Evolutionary conservation across 1,140 invertebrate genomes (phyloP), one percentile per base, ranked within the genome.

Genomic region (Euglossa dilemma): DNA sequence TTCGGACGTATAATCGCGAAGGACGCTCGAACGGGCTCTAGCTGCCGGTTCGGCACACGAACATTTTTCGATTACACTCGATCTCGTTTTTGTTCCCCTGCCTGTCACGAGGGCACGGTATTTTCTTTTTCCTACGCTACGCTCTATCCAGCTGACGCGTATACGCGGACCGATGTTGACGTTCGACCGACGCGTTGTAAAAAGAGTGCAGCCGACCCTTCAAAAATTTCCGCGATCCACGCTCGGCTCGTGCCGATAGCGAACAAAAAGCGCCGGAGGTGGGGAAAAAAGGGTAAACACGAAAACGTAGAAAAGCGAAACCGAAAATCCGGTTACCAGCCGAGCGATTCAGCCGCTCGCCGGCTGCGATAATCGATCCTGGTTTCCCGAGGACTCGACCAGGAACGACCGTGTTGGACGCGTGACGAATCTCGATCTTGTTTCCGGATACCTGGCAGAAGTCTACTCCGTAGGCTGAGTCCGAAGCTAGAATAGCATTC

Each of bases 41-140:
- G 73, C 67, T 69, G 54, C 25, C 54, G 45, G 81, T 70, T 57
- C 66, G 66, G 47, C 36, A 16, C 23, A n/a, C 54, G 54, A 61
- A 80, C 54, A 45, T 66, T 82, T 36, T 81, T 81, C 71, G 79
- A 75, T 81, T 75, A 66, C 72, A 75, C 79, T 74, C 71, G 80
- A 69, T 77, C 80, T 77, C 74, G 66, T 83, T 77, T 83, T 83
- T 83, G 73, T 59, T 74, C 47, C 47, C 16, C 56, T 50, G n/a
- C 4, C 73, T 69, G 72, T 57, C 72, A 64, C 45, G 45, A 20
- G 57, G 45, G 0, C n/a, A 2, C 11, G 63, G 36, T n/a, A n/a
- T 54, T 25, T 63, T 20, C n/a, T 61, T 47, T 36, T 52, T 20
- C n/a, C 9, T 11, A 11, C 14, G 6, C 25, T 36, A 5, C 20